Evolutionary conservation across 2,888 invertebrate genomes (phyloP), one percentile per base, ranked within the genome.

Genomic region (Apamea monoglypha): DNA sequence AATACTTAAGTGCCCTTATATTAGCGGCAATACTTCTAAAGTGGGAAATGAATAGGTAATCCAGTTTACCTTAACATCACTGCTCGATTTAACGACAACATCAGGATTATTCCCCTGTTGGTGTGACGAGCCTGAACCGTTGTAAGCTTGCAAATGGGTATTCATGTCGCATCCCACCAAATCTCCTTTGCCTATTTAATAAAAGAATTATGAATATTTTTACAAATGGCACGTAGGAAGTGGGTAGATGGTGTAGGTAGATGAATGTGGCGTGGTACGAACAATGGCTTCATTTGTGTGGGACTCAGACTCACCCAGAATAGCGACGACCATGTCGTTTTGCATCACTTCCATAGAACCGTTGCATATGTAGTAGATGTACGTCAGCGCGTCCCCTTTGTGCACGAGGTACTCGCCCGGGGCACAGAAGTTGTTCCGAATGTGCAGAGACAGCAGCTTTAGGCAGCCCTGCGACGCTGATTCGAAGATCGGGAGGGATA

Each of bases 301-400:
- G 68, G 75, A 95, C 98, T 97, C 96, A 99, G 74, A 95, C 98
- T 97, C 96, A 99, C 99, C 99, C 88, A 99, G 97, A 91, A 99
- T 99, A 80, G 99, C 99, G 36, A 99, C 99, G 75, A 99, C 99
- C 99, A 99, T 99, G 86, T 98, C 98, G 92, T 99, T 98, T 94
- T 99, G 99, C 91, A 99, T 98, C 68, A 99, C 99, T 96, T 99
- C 99, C 99, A 99, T 99, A 50, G 99, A 99, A 12, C 99, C 99
- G 93, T 99, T 99, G 97, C 99, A 99, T 87, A 99, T 98, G 95
- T 99, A 99, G 96, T 99, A 99, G 91, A 99, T 98, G 93, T 99
- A 99, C 83, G 98, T 98, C 50, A 99, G 97, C 12, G 99, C 99
- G 92, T 99, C 99, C 64, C 99, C 99, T 96, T 98, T 98, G 96